These are phyloP conservation scores for Ypsolopha scabrella DNA, from an alignment of 2,888 invertebrate species.

Conservation along the genomic window DNA sequence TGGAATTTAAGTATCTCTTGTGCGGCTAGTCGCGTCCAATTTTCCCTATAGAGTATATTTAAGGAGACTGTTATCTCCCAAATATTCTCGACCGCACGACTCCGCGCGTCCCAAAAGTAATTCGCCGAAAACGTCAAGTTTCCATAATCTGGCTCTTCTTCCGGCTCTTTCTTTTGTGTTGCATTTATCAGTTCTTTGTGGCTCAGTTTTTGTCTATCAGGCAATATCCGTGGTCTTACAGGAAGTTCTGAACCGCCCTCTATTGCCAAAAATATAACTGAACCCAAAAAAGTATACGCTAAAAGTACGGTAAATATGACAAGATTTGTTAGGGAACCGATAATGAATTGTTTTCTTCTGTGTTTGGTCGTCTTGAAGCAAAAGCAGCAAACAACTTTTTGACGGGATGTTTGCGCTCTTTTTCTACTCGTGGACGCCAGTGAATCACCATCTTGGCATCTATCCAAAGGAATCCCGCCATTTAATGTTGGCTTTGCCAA, in stretches of 20 bases:
- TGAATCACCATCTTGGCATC: slow-evolving; percentile 66
- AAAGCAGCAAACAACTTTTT: slow-evolving; percentile 67
- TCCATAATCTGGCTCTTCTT: slow-evolving; percentile 50
- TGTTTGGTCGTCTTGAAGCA: slow-evolving; percentile 68
- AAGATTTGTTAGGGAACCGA: slow-evolving; percentile 83
- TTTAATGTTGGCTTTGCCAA: slow-evolving; percentile 60
- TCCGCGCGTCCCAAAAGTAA: slow-evolving; percentile 64
- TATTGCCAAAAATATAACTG: slow-evolving; percentile 87
- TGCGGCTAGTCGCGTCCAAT: slow-evolving; percentile 88
- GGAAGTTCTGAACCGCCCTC: slow-evolving; percentile 77
- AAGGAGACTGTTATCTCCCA: slow-evolving; percentile 91
- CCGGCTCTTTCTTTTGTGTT: slow-evolving; percentile 42
- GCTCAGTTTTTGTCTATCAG: slow-evolving; percentile 59
- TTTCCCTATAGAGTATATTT: slow-evolving; percentile 89
- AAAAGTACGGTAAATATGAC: slow-evolving; percentile 85
- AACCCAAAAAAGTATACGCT: slow-evolving; percentile 82
- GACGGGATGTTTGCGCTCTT: slow-evolving; percentile 55
- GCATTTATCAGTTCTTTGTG: slow-evolving; percentile 57
- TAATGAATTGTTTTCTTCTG: slow-evolving; percentile 73
- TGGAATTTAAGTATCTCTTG: slow-evolving; percentile 86
- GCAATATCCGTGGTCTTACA: slow-evolving; percentile 56
- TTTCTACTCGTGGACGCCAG: slow-evolving; percentile 63
- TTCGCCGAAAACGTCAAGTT: slow-evolving; percentile 55
- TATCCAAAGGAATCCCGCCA: slow-evolving; percentile 64
- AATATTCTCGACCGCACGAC: slow-evolving; percentile 84